Percentiles rank a stretch among this genome's conserved stretches.
These are phyloP conservation scores for Glaucomys volans DNA, from an alignment of 2,113 vertebrate genomes.

Conservation along the genomic window DNA sequence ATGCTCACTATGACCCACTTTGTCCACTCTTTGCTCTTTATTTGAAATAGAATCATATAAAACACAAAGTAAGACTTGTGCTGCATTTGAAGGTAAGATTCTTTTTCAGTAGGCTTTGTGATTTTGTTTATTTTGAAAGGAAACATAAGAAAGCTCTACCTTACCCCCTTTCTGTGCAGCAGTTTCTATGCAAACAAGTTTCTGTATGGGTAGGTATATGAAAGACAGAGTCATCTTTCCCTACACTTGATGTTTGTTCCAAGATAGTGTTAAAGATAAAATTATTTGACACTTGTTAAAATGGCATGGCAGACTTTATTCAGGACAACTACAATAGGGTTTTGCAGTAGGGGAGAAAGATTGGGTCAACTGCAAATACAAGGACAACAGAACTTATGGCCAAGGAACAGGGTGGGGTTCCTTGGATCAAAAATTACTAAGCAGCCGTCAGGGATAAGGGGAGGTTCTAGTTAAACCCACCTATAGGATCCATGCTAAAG, in stretches of 20 bases:
- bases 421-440: neutral
- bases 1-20: neutral
- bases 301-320: neutral
- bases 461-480: neutral
- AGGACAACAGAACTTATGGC: neutral
- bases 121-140: neutral
- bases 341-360: neutral
- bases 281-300: neutral
- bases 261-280: neutral
- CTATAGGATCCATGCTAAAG: neutral
- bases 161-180: neutral
- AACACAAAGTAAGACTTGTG: neutral
- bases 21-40: neutral
- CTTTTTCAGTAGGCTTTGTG: neutral
- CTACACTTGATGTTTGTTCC: neutral
- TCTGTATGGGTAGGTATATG: neutral
- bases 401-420: neutral
- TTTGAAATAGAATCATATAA: constrained; percentile 36
- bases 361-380: neutral
- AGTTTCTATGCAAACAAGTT: neutral
- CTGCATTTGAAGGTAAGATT: neutral
- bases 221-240: neutral
- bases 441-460: neutral
- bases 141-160: neutral
- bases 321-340: no score